These are phyloP conservation scores for Dicaeum eximium DNA, from an alignment of 2,113 vertebrate species.

Conservation along the genomic window DNA sequence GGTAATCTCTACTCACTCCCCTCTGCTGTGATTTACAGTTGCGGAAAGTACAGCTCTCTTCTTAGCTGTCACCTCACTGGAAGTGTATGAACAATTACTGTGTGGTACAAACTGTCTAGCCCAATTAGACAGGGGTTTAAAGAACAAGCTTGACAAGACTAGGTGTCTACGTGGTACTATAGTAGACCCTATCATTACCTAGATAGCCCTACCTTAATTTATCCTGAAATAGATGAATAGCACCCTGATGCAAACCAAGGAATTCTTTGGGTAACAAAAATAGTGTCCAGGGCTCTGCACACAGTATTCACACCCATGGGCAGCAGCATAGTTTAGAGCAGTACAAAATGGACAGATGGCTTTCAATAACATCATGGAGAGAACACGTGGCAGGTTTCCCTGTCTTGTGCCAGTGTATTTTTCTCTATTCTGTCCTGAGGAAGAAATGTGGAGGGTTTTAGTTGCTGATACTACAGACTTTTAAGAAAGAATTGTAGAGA, in stretches of 20 bases:
- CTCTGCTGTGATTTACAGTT: slow-evolving; percentile 1
- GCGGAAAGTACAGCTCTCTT: slow-evolving; percentile 40
- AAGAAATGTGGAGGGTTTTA: not conserved
- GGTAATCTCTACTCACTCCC: not conserved
- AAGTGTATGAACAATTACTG: slow-evolving; percentile 33
- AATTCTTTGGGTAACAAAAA: slow-evolving; percentile 22
- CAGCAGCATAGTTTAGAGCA: not conserved
- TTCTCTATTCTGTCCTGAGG: not conserved
- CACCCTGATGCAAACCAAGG: not conserved
- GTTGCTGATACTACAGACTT: not conserved
- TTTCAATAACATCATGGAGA: not conserved
- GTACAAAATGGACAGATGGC: not conserved
- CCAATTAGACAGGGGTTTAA: slow-evolving; percentile 41
- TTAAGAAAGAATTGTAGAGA: not conserved
- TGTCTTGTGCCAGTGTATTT: not conserved
- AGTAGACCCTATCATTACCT: slow-evolving; percentile 52
- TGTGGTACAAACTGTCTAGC: slow-evolving; percentile 47
- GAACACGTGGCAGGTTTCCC: not conserved
- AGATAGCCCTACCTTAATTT: slow-evolving; percentile 50
- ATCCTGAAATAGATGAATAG: slow-evolving; percentile 43
- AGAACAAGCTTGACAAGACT: slow-evolving; percentile 56
- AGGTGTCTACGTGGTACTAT: slow-evolving; percentile 23
- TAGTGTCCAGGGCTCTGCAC: not conserved
- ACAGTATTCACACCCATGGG: not conserved
- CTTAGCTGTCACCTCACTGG: slow-evolving; percentile 25